phyloP scores from a whole-genome alignment of 1,140 invertebrate genomes.

The Piezodorus guildinii region DNA sequence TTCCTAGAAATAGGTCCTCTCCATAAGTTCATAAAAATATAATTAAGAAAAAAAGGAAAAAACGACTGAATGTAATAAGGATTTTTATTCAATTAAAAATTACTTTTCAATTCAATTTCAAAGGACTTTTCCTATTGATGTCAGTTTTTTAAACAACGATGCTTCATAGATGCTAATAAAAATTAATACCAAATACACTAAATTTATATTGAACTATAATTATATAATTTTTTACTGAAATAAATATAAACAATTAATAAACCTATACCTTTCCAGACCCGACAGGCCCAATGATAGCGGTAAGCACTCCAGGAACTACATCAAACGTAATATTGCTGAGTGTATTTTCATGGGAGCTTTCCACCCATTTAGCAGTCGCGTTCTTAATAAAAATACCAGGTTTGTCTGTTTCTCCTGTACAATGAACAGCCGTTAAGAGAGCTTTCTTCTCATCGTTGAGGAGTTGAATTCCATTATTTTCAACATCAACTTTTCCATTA shows the following conservation, averaged over 20 bases:
- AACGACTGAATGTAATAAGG: no score
- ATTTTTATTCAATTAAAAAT: no score
- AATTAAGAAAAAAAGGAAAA: no score
- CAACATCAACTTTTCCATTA: not conserved
- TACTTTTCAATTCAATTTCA: no score
- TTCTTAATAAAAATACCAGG: constrained; percentile 39
- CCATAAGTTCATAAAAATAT: no score
- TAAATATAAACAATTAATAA: not conserved
- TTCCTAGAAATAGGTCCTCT: no score
- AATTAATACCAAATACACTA: not conserved
- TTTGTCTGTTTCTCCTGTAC: not conserved
- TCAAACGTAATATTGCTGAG: constrained; percentile 50
- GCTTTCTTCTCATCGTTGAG: no score
- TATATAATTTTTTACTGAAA: not conserved
- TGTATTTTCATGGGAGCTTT: constrained; percentile 42
- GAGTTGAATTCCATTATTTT: not conserved
- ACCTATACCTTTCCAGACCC: constrained; percentile 65
- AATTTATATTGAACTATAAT: not conserved
- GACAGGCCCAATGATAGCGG: constrained; percentile 70
- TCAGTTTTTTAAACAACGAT: no score
- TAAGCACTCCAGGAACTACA: constrained; percentile 50
- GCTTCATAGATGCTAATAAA: not conserved
- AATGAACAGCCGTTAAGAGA: no score
- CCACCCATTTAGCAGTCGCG: constrained; percentile 48
- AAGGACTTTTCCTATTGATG: no score